Conservation (phyloP, 2,113 vertebrate genomes). For the Myrmecobius fasciatus region DNA sequence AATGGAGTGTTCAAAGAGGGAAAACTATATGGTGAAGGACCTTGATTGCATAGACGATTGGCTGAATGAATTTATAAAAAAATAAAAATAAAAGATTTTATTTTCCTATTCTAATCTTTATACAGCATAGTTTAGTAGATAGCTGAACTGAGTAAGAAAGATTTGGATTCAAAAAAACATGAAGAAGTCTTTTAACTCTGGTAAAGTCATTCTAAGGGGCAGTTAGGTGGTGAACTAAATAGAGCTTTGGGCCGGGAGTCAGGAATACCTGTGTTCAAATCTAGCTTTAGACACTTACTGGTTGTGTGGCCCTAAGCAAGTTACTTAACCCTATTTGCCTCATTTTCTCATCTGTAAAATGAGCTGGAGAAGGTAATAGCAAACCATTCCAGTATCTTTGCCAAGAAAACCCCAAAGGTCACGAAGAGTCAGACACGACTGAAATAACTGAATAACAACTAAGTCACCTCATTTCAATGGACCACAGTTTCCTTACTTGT, state of each 20-base stretch:
- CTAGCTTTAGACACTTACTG: background rate
- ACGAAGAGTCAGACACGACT: background rate
- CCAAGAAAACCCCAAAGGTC: background rate
- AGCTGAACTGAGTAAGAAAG: background rate
- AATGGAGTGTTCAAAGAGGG: background rate
- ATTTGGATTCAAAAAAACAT: background rate
- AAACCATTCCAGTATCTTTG: background rate
- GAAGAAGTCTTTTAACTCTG: background rate
- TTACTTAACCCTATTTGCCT: background rate
- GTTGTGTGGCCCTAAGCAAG: background rate
- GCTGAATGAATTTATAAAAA: background rate
- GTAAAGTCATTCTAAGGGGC: background rate
- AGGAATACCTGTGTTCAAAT: background rate
- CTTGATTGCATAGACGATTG: background rate
- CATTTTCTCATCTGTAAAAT: background rate
- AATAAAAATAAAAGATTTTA: background rate
- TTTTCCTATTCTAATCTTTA: background rate
- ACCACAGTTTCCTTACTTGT: background rate
- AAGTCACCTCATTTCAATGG: background rate
- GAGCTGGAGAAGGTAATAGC: background rate
- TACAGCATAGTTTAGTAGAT: background rate
- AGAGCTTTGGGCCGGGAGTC: too few species aligned
- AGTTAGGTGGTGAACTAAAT: background rate
- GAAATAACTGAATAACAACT: background rate
- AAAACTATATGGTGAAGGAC: background rate